phyloP scores from a whole-genome alignment of 2,797 vertebrate species.

The Acipenser oxyrinchus region DNA sequence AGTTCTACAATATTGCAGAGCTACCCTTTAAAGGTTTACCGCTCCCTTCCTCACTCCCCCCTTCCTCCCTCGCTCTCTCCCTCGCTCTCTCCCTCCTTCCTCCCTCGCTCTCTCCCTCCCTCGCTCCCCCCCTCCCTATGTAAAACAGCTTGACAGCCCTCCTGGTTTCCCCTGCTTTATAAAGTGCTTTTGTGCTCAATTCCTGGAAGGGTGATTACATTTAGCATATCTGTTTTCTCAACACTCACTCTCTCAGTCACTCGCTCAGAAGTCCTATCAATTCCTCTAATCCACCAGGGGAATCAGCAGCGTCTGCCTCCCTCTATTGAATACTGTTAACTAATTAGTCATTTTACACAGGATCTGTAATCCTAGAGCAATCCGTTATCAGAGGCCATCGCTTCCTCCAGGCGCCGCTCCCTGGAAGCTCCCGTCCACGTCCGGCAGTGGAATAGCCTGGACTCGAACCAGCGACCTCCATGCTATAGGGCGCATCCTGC shows the following conservation, averaged over 20 bases:
- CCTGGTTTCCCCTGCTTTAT: background rate
- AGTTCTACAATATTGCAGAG: too few species aligned
- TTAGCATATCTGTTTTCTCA: background rate
- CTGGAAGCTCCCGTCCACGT: too few species aligned
- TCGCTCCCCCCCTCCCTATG: too few species aligned
- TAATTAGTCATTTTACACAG: constrained; percentile 1
- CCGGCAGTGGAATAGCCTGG: too few species aligned
- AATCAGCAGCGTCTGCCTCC: background rate
- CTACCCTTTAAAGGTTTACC: too few species aligned
- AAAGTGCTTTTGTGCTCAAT: background rate
- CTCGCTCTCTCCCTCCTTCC: background rate
- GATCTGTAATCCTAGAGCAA: background rate
- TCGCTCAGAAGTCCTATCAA: background rate
- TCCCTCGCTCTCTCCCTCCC: background rate
- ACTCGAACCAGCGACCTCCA: too few species aligned
- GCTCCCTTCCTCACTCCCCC: background rate
- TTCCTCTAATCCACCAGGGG: background rate
- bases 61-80: background rate
- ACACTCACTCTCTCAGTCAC: background rate
- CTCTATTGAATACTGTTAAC: background rate
- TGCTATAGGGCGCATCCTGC: too few species aligned
- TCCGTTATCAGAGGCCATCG: background rate
- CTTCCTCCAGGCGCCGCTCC: background rate
- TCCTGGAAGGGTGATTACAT: background rate
- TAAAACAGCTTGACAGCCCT: too few species aligned